phyloP scores from a whole-genome alignment of 2,113 vertebrate species.

The Barbus barbus region DNA sequence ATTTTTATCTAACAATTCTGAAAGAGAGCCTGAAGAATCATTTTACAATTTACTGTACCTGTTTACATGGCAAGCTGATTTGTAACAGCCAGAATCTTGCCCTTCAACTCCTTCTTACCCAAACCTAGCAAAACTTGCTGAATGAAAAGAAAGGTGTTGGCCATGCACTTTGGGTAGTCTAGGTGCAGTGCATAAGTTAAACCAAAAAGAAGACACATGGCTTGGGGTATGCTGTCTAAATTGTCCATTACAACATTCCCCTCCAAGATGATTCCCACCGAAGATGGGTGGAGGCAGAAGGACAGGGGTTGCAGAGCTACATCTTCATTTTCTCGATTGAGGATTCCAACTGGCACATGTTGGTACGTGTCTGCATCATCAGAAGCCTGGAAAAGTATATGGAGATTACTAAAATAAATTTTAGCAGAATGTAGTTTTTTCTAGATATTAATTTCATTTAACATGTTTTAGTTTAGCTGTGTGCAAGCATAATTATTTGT shows the following conservation, averaged over 20 bases:
- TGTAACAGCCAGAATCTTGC: constrained; percentile 22
- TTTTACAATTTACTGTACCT: not conserved
- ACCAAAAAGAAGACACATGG: constrained; percentile 45
- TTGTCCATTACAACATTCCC: too few species aligned
- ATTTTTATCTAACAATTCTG: too few species aligned
- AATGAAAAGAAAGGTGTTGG: constrained; percentile 40
- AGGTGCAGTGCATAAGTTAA: constrained; percentile 44
- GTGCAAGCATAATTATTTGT: not conserved
- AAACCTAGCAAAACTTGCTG: constrained; percentile 21
- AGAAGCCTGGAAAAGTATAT: too few species aligned
- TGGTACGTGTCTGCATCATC: too few species aligned
- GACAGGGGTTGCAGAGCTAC: too few species aligned
- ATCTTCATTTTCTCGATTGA: too few species aligned
- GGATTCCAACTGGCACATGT: too few species aligned
- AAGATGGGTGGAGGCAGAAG: too few species aligned
- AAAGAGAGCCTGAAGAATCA: not conserved
- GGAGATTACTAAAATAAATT: too few species aligned
- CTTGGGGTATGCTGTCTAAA: too few species aligned
- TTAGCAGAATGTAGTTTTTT: not conserved
- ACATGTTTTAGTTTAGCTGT: not conserved
- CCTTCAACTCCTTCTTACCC: constrained; percentile 26
- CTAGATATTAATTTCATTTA: not conserved
- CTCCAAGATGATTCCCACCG: too few species aligned
- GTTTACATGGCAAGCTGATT: constrained; percentile 38
- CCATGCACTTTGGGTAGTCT: constrained; percentile 43